A percentile compares a stretch with the other conserved stretches of the same genome.
Conservation (phyloP, 2,113 vertebrate species). For the Chaetorhynchus papuensis region DNA sequence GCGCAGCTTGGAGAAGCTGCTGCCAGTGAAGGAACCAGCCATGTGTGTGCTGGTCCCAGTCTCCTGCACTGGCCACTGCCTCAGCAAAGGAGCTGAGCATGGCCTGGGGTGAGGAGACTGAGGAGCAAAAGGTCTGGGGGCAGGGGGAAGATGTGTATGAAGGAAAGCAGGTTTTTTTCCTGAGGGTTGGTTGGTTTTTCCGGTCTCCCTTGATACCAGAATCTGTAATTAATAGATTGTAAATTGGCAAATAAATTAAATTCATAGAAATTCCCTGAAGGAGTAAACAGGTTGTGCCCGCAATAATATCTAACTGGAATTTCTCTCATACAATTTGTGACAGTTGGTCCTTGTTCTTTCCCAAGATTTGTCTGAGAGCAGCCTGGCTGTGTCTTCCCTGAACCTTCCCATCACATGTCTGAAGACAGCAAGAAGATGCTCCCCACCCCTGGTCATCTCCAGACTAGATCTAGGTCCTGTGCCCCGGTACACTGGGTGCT, state of each 20-base stretch:
- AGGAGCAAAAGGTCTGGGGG: background rate
- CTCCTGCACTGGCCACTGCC: rapidly evolving
- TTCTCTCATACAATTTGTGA: background rate
- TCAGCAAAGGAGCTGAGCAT: background rate
- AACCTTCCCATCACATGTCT: background rate
- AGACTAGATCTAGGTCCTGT: background rate
- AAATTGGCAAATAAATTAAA: background rate
- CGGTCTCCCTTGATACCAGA: background rate
- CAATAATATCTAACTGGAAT: background rate
- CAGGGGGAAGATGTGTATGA: background rate
- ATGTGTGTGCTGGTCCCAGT: background rate
- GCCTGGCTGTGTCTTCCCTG: background rate
- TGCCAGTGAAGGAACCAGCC: background rate
- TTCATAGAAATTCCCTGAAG: background rate
- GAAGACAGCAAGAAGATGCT: background rate
- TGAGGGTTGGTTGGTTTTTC: background rate
- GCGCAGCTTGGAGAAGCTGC: background rate
- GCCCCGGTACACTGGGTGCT: background rate
- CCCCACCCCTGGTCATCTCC: background rate
- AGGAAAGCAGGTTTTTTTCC: background rate
- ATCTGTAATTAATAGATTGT: background rate
- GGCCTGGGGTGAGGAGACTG: background rate
- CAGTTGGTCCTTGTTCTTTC: background rate
- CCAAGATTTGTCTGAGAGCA: background rate
- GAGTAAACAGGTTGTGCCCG: rapidly evolving